Evolutionary conservation across 2,797 vertebrate genomes (phyloP).

Genomic region (Pseudomugil tenellus): DNA sequence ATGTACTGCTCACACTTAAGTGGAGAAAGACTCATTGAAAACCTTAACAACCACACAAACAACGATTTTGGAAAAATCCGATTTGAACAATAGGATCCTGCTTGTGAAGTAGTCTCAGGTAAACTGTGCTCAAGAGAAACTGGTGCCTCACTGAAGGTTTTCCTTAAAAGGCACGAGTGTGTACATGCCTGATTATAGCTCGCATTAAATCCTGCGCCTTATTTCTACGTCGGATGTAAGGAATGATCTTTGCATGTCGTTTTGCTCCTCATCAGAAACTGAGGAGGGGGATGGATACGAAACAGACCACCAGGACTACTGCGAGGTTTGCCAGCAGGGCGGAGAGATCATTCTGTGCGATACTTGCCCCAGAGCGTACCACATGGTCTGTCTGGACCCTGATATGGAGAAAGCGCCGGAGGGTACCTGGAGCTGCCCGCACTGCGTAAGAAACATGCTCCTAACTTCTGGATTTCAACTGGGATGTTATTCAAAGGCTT

Average conservation of each 20-base stretch:
- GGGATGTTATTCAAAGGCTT: too few species aligned
- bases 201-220: not conserved
- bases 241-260: not conserved
- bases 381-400: slow-evolving; percentile 98
- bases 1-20: too few species aligned
- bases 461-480: not conserved
- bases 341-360: slow-evolving; percentile 98
- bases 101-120: not conserved
- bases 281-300: slow-evolving; percentile 95
- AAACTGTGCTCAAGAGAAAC: slow-evolving; percentile 9
- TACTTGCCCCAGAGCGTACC: slow-evolving; percentile 96
- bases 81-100: too few species aligned
- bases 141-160: slow-evolving; percentile 36
- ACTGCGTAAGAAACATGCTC: slow-evolving; percentile 88
- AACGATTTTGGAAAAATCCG: too few species aligned
- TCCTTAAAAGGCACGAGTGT: not conserved
- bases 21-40: too few species aligned
- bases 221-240: not conserved
- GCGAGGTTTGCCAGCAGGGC: slow-evolving; percentile 98
- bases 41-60: too few species aligned
- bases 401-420: slow-evolving; percentile 99
- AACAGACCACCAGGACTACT: slow-evolving; percentile 99
- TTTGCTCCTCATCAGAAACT: slow-evolving; percentile 67
- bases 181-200: not conserved
- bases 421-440: slow-evolving; percentile 98